These are phyloP conservation scores for Morone saxatilis DNA, from an alignment of 2,113 vertebrate genomes.

Conservation along the genomic window DNA sequence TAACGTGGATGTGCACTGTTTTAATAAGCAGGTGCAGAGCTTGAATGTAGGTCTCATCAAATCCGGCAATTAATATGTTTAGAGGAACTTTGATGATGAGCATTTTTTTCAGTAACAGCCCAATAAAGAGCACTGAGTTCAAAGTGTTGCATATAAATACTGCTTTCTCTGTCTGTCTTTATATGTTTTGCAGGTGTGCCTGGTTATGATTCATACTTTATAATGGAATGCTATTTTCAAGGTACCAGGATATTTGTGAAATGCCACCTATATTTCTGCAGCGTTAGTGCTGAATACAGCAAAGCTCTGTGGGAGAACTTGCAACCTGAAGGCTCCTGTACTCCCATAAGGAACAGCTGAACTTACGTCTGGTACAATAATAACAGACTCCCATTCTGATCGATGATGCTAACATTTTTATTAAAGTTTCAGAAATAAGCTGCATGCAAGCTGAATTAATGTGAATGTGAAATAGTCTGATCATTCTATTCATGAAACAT, in stretches of 20 bases:
- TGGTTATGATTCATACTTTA: slow-evolving; percentile 44
- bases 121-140: slow-evolving; percentile 32
- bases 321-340: slow-evolving; percentile 50
- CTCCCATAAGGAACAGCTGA: slow-evolving; percentile 33
- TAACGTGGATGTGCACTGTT: slow-evolving; percentile 56
- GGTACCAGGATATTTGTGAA: slow-evolving; percentile 40
- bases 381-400: slow-evolving; percentile 8
- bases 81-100: slow-evolving; percentile 62
- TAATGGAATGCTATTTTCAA: slow-evolving; percentile 64
- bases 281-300: slow-evolving; percentile 53
- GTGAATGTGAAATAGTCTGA: not conserved
- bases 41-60: slow-evolving; percentile 69
- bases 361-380: slow-evolving; percentile 8
- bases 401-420: slow-evolving; percentile 28
- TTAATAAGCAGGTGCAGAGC: slow-evolving; percentile 74
- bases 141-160: slow-evolving; percentile 34
- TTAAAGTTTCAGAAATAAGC: slow-evolving; percentile 1
- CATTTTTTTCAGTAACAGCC: slow-evolving; percentile 63
- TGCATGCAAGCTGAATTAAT: not conserved
- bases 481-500: not conserved
- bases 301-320: slow-evolving; percentile 46
- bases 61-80: slow-evolving; percentile 76
- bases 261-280: slow-evolving; percentile 56
- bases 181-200: slow-evolving; percentile 34
- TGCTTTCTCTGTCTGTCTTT: not conserved